Conservation (phyloP, 2,888 invertebrate species). For the Helicoverpa assulta region DNA sequence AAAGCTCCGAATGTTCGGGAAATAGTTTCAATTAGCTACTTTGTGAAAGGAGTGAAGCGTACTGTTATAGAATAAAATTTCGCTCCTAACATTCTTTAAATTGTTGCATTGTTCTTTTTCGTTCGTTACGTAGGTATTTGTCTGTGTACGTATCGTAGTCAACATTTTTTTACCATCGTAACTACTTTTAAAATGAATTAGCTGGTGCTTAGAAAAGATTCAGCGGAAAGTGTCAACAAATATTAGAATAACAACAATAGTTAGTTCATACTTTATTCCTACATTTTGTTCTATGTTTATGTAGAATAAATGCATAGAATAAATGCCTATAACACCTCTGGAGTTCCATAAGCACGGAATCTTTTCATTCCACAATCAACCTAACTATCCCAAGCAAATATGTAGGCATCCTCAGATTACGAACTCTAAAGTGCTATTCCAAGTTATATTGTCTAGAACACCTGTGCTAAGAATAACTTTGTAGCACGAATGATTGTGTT, state of each 20-base stretch:
- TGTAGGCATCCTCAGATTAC: constrained; percentile 38
- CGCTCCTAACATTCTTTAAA: background rate
- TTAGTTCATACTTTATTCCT: too few relatives aligned
- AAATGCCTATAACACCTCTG: too few relatives aligned
- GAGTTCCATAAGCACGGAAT: too few relatives aligned
- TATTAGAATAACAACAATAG: too few relatives aligned
- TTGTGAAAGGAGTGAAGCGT: constrained; percentile 60
- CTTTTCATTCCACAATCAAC: background rate
- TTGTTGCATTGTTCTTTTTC: background rate
- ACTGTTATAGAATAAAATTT: constrained; percentile 51
- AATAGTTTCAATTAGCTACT: constrained; percentile 76
- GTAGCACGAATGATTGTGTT: constrained; percentile 44
- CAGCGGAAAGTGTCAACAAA: too few relatives aligned
- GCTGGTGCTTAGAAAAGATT: too few relatives aligned
- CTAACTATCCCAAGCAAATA: constrained; percentile 28
- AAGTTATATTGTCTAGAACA: constrained; percentile 41
- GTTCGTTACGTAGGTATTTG: background rate
- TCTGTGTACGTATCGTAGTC: too few relatives aligned
- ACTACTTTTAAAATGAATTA: too few relatives aligned
- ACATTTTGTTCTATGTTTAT: too few relatives aligned
- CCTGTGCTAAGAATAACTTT: constrained; percentile 45
- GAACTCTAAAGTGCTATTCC: constrained; percentile 29
- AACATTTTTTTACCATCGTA: too few relatives aligned
- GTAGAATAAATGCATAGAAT: too few relatives aligned
- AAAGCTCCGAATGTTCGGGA: constrained; percentile 66